Conservation (phyloP, 2,113 vertebrate species). For the Mungos mungo region DNA sequence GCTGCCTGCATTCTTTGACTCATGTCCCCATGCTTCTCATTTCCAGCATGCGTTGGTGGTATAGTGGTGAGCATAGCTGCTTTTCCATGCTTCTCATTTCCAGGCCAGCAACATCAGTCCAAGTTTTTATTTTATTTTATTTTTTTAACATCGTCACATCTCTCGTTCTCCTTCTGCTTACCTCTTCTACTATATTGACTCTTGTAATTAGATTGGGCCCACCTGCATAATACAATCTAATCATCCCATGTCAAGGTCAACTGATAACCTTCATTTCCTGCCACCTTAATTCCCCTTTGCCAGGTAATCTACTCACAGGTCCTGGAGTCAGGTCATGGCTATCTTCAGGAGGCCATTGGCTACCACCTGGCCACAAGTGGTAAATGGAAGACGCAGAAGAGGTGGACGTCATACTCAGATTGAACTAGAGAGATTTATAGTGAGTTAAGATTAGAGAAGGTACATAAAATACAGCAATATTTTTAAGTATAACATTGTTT, state of each 20-base stretch:
- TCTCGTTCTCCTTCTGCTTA: neutral
- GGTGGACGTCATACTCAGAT: neutral
- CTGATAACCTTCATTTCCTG: neutral
- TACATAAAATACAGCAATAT: neutral
- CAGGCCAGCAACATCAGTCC: neutral
- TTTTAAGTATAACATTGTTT: neutral
- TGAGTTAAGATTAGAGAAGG: neutral
- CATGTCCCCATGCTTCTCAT: neutral
- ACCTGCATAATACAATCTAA: neutral
- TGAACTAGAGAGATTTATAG: neutral
- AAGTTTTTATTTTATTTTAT: neutral
- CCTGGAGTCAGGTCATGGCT: neutral
- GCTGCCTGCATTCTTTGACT: neutral
- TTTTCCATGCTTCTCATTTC: conserved; percentile 62
- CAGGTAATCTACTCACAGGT: neutral
- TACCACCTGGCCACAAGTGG: neutral
- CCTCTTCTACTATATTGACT: neutral
- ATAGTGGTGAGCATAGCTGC: conserved; percentile 90
- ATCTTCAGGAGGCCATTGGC: neutral
- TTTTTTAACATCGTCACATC: neutral
- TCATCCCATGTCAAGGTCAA: neutral
- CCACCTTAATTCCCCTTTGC: neutral
- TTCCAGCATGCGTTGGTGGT: conserved; percentile 82
- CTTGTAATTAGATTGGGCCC: neutral
- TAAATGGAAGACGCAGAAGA: neutral